Evolutionary conservation across 2,888 invertebrate genomes (phyloP).

Genomic region (Tachina lurida): DNA sequence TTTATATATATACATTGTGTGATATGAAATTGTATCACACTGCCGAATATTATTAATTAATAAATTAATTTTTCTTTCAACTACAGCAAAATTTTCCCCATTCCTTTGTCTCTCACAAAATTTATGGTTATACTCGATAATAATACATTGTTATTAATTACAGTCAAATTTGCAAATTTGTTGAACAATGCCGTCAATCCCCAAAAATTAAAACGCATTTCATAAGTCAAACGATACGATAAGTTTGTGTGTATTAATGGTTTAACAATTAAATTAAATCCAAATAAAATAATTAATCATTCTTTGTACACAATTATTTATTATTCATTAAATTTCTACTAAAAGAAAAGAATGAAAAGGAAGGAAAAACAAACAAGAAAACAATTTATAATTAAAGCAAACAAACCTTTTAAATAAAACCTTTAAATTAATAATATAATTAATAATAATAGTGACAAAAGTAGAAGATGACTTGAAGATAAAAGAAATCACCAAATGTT

Average conservation of each 20-base stretch:
- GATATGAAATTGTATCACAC: not conserved
- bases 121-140: slow-evolving; percentile 24
- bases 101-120: not conserved
- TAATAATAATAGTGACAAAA: slow-evolving; percentile 12
- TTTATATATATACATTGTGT: too few species aligned
- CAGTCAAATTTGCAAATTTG: slow-evolving; percentile 14
- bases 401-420: slow-evolving; percentile 10
- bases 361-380: not conserved
- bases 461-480: not conserved
- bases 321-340: not conserved
- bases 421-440: slow-evolving; percentile 6
- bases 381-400: slow-evolving; percentile 13
- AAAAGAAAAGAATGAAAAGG: not conserved
- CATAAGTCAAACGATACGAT: not conserved
- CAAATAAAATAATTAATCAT: slow-evolving; percentile 54
- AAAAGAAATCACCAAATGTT: slow-evolving; percentile 18
- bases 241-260: not conserved
- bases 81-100: not conserved
- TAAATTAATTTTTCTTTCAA: slow-evolving; percentile 6
- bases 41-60: slow-evolving; percentile 14
- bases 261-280: slow-evolving; percentile 42
- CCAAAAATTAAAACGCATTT: not conserved
- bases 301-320: not conserved
- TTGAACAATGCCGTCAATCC: not conserved
- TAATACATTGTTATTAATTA: slow-evolving; percentile 53